Conservation (phyloP, 2,888 invertebrate species). For the Terebella lapidaria region DNA sequence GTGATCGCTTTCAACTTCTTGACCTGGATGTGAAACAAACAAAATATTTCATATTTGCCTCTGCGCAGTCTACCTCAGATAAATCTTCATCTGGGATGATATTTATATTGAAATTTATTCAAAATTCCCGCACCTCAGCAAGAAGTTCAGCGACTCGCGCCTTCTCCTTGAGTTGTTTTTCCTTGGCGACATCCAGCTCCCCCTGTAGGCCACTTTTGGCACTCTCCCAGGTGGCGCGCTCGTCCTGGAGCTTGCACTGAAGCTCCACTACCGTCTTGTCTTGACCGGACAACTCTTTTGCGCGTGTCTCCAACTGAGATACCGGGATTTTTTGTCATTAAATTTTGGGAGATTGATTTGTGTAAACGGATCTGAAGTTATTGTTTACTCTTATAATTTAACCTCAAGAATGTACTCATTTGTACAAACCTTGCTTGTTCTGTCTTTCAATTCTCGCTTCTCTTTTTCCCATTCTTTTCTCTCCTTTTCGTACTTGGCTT, state of each 20-base stretch:
- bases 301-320: slow-evolving; percentile 24
- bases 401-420: background rate
- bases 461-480: slow-evolving; percentile 30
- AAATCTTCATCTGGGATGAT: background rate
- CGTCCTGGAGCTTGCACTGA: slow-evolving; percentile 31
- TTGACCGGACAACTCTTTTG: slow-evolving; percentile 26
- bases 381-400: background rate
- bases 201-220: slow-evolving; percentile 35
- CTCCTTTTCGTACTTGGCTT: slow-evolving; percentile 62
- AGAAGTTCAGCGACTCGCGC: background rate
- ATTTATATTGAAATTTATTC: background rate
- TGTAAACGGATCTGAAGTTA: background rate
- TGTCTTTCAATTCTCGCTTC: slow-evolving; percentile 26
- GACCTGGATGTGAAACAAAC: background rate
- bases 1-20: background rate
- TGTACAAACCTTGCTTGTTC: slow-evolving; percentile 30
- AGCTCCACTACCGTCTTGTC: slow-evolving; percentile 33
- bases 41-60: background rate
- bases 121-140: background rate
- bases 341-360: too few relatives aligned
- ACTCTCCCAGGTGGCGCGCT: slow-evolving; percentile 32
- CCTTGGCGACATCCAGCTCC: slow-evolving; percentile 31
- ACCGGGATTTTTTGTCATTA: background rate
- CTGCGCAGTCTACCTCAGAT: background rate
- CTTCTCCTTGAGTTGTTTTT: slow-evolving; percentile 4